Evolutionary conservation across 2,113 vertebrate species (phyloP).

Genomic region (Trichechus manatus): DNA sequence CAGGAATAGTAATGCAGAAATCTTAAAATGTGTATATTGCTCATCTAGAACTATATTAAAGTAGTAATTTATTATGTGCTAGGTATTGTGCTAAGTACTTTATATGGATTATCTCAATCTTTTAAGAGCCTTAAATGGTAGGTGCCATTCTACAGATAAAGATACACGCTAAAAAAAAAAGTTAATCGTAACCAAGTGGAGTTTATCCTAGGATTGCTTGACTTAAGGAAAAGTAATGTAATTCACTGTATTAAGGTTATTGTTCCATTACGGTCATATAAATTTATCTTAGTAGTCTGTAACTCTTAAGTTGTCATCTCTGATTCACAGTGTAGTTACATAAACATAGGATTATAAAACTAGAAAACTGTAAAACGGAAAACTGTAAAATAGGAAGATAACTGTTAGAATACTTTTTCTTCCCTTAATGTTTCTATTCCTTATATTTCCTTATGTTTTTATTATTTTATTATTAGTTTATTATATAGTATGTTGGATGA

Average conservation of each 20-base stretch:
- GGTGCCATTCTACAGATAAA: neutral
- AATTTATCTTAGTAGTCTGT: neutral
- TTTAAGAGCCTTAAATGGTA: neutral
- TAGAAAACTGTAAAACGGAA: slow-evolving; percentile 20
- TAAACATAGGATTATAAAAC: neutral
- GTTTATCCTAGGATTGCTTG: slow-evolving; percentile 2
- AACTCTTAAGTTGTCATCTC: neutral
- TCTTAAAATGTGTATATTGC: neutral
- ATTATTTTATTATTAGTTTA: slow-evolving; percentile 19
- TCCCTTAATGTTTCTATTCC: neutral
- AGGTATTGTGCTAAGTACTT: neutral
- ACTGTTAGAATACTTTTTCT: slow-evolving; percentile 7
- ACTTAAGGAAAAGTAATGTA: neutral
- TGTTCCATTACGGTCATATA: neutral
- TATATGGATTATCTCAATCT: neutral
- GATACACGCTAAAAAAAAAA: neutral
- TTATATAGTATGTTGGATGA: slow-evolving; percentile 46
- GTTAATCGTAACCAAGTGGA: neutral
- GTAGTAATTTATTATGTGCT: slow-evolving; percentile 1
- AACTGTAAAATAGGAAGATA: slow-evolving; percentile 15
- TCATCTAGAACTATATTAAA: neutral
- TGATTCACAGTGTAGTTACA: slow-evolving; percentile 39
- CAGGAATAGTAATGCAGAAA: neutral
- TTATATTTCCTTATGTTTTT: neutral
- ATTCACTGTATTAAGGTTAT: neutral